Percentiles rank a stretch among this genome's conserved stretches.
Evolutionary conservation across 2,113 vertebrate species (phyloP).

Genomic region (Aix galericulata): DNA sequence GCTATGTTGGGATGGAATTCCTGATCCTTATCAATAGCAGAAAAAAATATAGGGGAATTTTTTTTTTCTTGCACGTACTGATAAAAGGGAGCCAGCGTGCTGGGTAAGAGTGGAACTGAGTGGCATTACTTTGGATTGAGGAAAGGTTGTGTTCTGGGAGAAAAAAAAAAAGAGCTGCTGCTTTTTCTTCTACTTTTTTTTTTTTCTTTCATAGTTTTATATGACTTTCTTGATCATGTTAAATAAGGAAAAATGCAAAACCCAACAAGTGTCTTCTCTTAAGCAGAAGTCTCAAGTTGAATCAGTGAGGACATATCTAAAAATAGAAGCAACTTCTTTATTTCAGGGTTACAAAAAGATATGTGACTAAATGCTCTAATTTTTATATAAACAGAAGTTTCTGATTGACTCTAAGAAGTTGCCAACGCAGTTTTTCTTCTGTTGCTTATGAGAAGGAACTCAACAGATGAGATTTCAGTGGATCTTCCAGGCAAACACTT

Average conservation of each 20-base stretch:
- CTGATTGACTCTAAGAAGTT: not conserved
- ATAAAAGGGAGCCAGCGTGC: not conserved
- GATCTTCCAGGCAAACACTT: not conserved
- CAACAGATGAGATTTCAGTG: not conserved
- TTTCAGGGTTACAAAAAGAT: not conserved
- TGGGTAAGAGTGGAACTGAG: not conserved
- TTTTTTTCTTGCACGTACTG: not conserved
- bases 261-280: not conserved
- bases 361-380: not conserved
- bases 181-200: not conserved
- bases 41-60: not conserved
- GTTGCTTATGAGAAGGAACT: not conserved
- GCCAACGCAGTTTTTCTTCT: not conserved
- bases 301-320: not conserved
- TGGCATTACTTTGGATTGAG: not conserved
- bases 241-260: not conserved
- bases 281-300: constrained; percentile 8
- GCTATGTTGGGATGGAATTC: not conserved
- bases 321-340: not conserved
- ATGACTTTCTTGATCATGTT: not conserved
- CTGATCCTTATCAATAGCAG: not conserved
- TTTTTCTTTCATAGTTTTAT: not conserved
- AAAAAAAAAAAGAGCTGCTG: not conserved
- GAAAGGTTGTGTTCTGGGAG: not conserved
- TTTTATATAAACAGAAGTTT: not conserved